Base-by-base conservation (phyloP, 2,888 invertebrate genomes). In the Tenthredo distinguenda region DNA sequence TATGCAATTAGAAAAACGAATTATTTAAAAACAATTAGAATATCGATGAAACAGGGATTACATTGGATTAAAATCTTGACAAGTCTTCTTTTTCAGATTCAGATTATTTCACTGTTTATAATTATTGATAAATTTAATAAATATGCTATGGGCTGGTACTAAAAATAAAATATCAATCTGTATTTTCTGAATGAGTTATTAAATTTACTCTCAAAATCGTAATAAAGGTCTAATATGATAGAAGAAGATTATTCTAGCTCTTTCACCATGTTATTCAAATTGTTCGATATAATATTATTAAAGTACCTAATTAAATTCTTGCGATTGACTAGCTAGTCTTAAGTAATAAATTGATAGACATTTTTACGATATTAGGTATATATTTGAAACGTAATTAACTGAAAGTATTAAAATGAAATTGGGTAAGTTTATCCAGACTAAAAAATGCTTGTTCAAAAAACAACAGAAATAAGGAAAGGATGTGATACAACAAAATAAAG, bases 111-210 rank as follows among this genome's bases (percentile, higher is more conserved):
- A 47, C 21, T 76, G 47, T 76, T 76, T 47, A 71, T 10, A 71
- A 71, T 76, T 47, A 76, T 21, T 76, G 43, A 47, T 76, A 12
- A 47, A 72, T 72, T 15, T 12, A 76, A 47, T 76, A 72, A 18
- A 40, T 72, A 21, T 26, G 26, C 12, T 26, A 76, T 76, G 76
- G 76, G 76, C 76, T 76, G 76, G 76, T 76, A 76, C 55, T 77
- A 34, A 77, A 77, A 77, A 77, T 50, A 34, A 77, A 77, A 12
- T 18, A 47, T 31, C 3, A 18, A 34, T 50, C 31, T 77, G 55
- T 50, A 77, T 77, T 77, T 31, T 55, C 18, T 50, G 34, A 26
- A 50, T 50, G 18, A 77, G 47, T 55, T 77, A 9, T 31, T 12
- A 10, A 50, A 50, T 77, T 26, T n/a, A 9, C 18, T 77, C n/a